Conservation (phyloP, 2,113 vertebrate genomes). For the Gulo gulo region DNA sequence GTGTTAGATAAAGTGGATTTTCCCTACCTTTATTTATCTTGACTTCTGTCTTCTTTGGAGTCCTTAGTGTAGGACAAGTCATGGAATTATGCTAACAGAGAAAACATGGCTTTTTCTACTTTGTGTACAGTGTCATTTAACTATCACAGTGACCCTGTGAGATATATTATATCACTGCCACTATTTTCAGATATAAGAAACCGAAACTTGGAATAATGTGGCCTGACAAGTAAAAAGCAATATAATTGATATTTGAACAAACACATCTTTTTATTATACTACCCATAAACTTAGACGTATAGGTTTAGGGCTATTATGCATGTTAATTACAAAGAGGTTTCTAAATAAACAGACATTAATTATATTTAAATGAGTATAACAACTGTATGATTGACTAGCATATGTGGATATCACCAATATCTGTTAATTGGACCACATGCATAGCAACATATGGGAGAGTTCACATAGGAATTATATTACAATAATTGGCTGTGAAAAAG, state of each 20-base stretch:
- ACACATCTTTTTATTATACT: background rate
- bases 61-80: background rate
- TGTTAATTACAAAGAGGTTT: background rate
- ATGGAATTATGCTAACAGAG: background rate
- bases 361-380: background rate
- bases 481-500: background rate
- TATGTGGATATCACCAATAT: background rate
- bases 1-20: background rate
- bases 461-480: accelerated
- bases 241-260: background rate
- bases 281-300: background rate
- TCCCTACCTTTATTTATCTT: background rate
- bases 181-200: background rate
- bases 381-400: accelerated
- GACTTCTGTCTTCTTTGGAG: background rate
- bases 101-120: background rate
- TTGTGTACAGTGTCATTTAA: background rate
- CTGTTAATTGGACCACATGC: background rate
- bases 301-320: background rate
- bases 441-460: background rate
- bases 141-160: background rate
- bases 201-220: background rate
- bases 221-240: background rate
- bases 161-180: background rate
- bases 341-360: background rate